Conservation (phyloP, 2,113 vertebrate genomes). For the Capra hircus region DNA sequence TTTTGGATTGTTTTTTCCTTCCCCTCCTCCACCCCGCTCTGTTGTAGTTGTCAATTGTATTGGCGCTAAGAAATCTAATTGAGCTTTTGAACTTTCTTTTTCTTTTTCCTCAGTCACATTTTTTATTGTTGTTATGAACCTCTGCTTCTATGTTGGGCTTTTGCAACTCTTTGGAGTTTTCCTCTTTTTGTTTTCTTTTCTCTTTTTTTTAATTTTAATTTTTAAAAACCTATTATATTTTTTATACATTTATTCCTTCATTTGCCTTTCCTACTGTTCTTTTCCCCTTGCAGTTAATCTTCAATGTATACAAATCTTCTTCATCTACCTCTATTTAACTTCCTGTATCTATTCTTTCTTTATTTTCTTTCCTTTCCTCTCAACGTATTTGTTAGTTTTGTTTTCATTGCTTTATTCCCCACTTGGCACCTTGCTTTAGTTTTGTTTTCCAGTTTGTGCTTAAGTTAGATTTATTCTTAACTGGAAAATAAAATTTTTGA, state of each 20-base stretch:
- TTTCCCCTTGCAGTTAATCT: background rate
- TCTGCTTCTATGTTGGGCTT: background rate
- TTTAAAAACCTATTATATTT: background rate
- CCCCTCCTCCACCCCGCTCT: fast-evolving
- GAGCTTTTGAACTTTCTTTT: background rate
- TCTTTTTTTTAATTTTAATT: background rate
- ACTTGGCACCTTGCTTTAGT: background rate
- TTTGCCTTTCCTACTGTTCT: background rate
- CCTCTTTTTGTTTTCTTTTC: background rate
- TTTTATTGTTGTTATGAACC: background rate
- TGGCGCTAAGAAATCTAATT: background rate
- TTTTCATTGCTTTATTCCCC: background rate
- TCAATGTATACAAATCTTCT: background rate
- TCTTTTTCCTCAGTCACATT: background rate
- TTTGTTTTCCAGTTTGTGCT: background rate
- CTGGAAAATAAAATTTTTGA: background rate
- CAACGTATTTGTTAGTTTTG: background rate
- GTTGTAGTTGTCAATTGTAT: background rate
- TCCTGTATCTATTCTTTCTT: background rate
- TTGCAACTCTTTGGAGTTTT: background rate
- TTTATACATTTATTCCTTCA: background rate
- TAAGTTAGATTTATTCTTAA: background rate
- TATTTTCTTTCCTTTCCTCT: background rate
- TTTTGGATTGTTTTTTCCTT: background rate
- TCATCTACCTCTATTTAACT: background rate